A percentile compares a stretch with the other conserved stretches of the same genome.
Evolutionary conservation across 2,113 vertebrate species (phyloP).

Genomic region (Connochaetes taurinus): DNA sequence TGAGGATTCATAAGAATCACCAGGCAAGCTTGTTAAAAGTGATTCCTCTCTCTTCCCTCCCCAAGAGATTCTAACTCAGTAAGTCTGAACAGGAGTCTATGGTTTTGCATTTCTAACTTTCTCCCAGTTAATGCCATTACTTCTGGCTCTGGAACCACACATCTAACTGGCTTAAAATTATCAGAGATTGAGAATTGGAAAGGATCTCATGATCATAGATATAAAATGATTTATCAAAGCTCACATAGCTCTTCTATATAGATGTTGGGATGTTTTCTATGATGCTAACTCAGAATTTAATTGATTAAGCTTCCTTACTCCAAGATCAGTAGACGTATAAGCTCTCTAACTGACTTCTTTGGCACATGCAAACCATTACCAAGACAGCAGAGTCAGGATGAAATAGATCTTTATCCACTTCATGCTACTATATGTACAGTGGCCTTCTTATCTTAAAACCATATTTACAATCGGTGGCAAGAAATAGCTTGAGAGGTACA

Average conservation of each 20-base stretch:
- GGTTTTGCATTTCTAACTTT: neutral
- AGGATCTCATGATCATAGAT: neutral
- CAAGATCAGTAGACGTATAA: neutral
- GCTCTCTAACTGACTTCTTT: neutral
- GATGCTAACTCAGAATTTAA: neutral
- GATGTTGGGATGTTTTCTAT: neutral
- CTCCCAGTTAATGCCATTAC: neutral
- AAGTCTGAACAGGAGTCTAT: neutral
- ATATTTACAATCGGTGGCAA: neutral
- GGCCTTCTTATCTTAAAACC: neutral
- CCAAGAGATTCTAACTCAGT: neutral
- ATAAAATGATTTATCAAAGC: neutral
- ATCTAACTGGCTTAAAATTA: neutral
- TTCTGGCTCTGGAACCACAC: neutral
- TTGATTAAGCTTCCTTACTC: neutral
- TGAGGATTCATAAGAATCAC: neutral
- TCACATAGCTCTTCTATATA: neutral
- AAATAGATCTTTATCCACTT: neutral
- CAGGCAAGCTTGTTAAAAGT: neutral
- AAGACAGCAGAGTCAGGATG: neutral
- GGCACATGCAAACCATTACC: neutral
- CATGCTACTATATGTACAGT: neutral
- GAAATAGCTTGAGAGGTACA: neutral
- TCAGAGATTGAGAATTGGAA: neutral
- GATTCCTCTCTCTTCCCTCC: rapidly evolving